Conservation (phyloP, 2,797 vertebrate species). For the Jordanella pulchra region DNA sequence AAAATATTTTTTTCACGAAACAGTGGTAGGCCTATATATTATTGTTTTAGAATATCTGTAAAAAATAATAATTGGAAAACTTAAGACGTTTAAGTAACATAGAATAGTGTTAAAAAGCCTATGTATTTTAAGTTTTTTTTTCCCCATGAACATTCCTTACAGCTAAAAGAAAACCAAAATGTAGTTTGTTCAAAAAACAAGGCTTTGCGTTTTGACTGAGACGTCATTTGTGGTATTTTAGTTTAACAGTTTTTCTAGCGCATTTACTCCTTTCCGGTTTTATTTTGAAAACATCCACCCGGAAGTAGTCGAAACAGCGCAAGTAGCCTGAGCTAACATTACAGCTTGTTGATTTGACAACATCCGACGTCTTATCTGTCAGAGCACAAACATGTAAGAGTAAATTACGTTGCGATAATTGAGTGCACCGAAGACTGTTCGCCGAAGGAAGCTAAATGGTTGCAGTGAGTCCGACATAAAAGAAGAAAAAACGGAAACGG, state of each 20-base stretch:
- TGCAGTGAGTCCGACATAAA: neutral
- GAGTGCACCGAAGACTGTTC: neutral
- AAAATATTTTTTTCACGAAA: neutral
- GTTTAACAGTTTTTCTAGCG: neutral
- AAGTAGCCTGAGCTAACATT: conserved; percentile 40
- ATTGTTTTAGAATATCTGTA: neutral
- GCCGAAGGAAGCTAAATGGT: neutral
- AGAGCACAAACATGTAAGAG: conserved; percentile 68
- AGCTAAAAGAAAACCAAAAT: neutral
- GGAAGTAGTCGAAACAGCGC: conserved; percentile 55
- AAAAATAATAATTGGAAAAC: neutral
- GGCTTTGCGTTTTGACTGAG: too few species aligned
- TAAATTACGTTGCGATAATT: neutral
- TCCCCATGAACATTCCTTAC: neutral
- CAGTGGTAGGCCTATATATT: neutral
- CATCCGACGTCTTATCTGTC: conserved; percentile 51
- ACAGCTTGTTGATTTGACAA: conserved; percentile 70
- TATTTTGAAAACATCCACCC: conserved; percentile 66
- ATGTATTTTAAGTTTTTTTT: neutral
- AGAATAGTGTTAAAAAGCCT: neutral
- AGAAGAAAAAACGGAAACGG: conserved; percentile 8
- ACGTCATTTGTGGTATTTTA: too few species aligned
- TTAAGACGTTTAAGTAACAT: neutral
- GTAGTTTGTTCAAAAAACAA: too few species aligned
- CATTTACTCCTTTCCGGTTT: conserved; percentile 28